phyloP scores from a whole-genome alignment of 2,113 vertebrate species.

The Emydura subglobosa region DNA sequence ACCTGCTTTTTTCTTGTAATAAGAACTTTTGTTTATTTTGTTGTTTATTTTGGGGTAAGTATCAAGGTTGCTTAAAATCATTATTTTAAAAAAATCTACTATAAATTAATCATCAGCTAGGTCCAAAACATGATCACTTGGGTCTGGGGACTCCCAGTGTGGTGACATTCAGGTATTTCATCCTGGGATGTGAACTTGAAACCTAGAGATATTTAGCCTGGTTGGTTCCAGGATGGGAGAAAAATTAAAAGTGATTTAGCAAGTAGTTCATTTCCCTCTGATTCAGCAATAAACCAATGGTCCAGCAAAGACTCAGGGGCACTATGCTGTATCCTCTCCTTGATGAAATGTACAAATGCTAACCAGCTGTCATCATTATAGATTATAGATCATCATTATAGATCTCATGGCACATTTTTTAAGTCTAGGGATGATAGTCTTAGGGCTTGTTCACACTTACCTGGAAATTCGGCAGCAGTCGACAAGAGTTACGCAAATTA shows the following conservation, averaged over 20 bases:
- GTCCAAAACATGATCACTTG: neutral
- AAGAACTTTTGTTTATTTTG: neutral
- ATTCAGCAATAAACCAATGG: neutral
- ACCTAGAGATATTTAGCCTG: neutral
- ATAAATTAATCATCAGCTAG: neutral
- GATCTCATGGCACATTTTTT: neutral
- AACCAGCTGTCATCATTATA: neutral
- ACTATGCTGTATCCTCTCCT: neutral
- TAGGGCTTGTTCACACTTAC: too few species aligned
- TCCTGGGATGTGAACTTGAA: rapidly evolving
- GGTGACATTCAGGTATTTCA: neutral
- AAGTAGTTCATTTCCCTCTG: neutral
- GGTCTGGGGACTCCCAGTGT: neutral
- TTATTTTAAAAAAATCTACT: neutral
- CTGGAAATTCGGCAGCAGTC: too few species aligned
- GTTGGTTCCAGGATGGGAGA: neutral
- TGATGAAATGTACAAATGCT: neutral
- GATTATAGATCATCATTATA: neutral
- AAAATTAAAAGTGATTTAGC: neutral
- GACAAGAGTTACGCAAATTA: too few species aligned
- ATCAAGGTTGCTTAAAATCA: neutral
- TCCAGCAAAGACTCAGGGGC: neutral
- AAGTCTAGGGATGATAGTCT: neutral
- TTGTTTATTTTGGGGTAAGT: neutral
- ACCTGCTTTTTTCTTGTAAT: neutral